Percentiles rank a stretch among this genome's conserved stretches.
These are phyloP conservation scores for Lithobates sylvaticus DNA, from an alignment of 2,797 vertebrate species.

Conservation along the genomic window DNA sequence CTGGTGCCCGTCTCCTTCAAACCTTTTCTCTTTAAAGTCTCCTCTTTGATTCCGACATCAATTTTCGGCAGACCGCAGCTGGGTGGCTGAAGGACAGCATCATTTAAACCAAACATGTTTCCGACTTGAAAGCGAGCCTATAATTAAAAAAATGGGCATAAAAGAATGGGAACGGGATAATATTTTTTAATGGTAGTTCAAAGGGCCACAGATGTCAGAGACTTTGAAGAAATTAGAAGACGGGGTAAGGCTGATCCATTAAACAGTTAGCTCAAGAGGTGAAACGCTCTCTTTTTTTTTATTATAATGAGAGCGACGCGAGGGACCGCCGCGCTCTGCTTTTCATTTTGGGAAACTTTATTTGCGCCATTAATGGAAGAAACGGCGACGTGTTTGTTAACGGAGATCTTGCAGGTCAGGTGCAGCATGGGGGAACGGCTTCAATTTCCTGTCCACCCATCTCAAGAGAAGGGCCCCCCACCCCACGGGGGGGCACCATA, in stretches of 20 bases:
- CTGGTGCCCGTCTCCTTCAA: constrained; percentile 96
- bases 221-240: constrained; percentile 85
- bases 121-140: constrained; percentile 87
- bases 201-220: constrained; percentile 93
- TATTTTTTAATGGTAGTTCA: constrained; percentile 92
- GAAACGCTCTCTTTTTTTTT: constrained; percentile 71
- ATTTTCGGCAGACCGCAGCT: constrained; percentile 95
- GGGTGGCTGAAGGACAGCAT: constrained; percentile 89
- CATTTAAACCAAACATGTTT: constrained; percentile 89
- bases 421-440: not conserved
- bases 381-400: not conserved
- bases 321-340: constrained; percentile 82
- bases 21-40: constrained; percentile 96
- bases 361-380: constrained; percentile 73
- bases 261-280: constrained; percentile 81
- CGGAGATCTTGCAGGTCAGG: not conserved
- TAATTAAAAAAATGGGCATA: constrained; percentile 98
- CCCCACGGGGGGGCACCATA: too few species aligned
- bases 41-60: constrained; percentile 95
- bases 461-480: too few species aligned
- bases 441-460: not conserved
- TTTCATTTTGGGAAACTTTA: constrained; percentile 81
- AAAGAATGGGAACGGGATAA: constrained; percentile 91
- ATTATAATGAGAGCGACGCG: constrained; percentile 74
- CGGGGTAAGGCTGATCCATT: constrained; percentile 80